Conservation (phyloP, 2,888 invertebrate species). For the Rapana venosa region DNA sequence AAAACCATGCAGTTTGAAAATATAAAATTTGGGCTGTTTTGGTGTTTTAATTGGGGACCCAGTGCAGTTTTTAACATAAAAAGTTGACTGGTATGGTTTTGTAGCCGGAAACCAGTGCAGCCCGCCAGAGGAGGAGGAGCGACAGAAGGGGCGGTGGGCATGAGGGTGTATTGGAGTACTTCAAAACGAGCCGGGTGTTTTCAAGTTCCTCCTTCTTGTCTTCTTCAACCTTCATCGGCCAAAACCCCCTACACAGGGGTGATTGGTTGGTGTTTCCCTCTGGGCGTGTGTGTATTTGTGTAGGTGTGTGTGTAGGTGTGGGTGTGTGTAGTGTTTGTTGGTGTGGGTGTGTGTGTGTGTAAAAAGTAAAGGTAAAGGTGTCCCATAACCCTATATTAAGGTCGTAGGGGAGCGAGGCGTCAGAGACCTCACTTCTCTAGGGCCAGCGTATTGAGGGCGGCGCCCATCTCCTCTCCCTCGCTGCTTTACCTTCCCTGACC, state of each 20-base stretch:
- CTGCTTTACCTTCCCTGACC: too few relatives aligned
- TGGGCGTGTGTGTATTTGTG: neutral
- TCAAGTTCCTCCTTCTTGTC: conserved; percentile 81
- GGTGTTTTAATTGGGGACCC: too few relatives aligned
- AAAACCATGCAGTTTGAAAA: too few relatives aligned
- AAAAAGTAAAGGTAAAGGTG: too few relatives aligned
- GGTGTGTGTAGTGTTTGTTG: neutral
- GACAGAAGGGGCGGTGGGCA: conserved; percentile 81
- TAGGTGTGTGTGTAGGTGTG: neutral
- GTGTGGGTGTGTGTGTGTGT: neutral
- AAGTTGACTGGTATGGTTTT: neutral
- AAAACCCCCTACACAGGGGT: conserved; percentile 84
- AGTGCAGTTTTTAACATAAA: too few relatives aligned
- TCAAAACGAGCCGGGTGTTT: conserved; percentile 84
- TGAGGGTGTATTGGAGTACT: conserved; percentile 85
- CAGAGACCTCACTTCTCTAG: too few relatives aligned
- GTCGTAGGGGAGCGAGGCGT: too few relatives aligned
- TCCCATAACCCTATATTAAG: too few relatives aligned
- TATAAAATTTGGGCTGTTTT: too few relatives aligned
- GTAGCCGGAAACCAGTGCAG: conserved; percentile 68
- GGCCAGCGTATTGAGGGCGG: too few relatives aligned
- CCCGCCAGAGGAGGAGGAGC: conserved; percentile 69
- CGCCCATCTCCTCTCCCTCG: too few relatives aligned
- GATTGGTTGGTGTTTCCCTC: conserved; percentile 88
- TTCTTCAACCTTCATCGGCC: conserved; percentile 84